phyloP scores from a whole-genome alignment of 1,140 invertebrate genomes.

The Zelostemma sp. region DNA sequence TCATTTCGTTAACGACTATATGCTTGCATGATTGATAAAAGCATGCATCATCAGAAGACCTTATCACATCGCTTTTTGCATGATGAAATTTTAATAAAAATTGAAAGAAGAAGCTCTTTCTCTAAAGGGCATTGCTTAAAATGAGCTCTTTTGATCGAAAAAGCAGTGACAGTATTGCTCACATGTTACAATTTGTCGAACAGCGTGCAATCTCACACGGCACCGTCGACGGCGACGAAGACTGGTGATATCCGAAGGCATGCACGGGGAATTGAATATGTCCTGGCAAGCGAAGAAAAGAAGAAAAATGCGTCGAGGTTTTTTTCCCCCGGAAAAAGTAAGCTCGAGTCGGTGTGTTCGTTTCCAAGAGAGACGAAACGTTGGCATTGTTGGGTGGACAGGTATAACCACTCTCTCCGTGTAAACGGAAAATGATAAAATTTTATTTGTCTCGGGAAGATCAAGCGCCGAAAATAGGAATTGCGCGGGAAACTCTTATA shows the following conservation, averaged over 20 bases:
- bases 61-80: too few relatives aligned
- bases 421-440: slow-evolving; percentile 59
- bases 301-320: slow-evolving; percentile 55
- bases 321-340: slow-evolving; percentile 43
- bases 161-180: slow-evolving; percentile 15
- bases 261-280: slow-evolving; percentile 65
- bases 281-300: slow-evolving; percentile 53
- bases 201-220: slow-evolving; percentile 13
- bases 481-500: slow-evolving; percentile 47
- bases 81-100: too few relatives aligned
- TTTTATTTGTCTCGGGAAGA: slow-evolving; percentile 62
- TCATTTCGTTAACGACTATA: too few relatives aligned
- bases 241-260: slow-evolving; percentile 40
- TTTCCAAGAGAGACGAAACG: slow-evolving; percentile 38
- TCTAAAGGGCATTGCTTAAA: slow-evolving; percentile 6
- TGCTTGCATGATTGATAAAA: too few relatives aligned
- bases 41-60: not conserved
- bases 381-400: slow-evolving; percentile 7
- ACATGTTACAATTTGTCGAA: slow-evolving; percentile 43
- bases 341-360: slow-evolving; percentile 49
- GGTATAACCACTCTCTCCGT: slow-evolving; percentile 44
- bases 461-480: slow-evolving; percentile 58
- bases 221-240: not conserved
- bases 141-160: slow-evolving; percentile 34
- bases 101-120: not conserved